A percentile compares a stretch with the other conserved stretches of the same genome.
Conservation (phyloP, 2,888 invertebrate species). For the Diloba caeruleocephala region DNA sequence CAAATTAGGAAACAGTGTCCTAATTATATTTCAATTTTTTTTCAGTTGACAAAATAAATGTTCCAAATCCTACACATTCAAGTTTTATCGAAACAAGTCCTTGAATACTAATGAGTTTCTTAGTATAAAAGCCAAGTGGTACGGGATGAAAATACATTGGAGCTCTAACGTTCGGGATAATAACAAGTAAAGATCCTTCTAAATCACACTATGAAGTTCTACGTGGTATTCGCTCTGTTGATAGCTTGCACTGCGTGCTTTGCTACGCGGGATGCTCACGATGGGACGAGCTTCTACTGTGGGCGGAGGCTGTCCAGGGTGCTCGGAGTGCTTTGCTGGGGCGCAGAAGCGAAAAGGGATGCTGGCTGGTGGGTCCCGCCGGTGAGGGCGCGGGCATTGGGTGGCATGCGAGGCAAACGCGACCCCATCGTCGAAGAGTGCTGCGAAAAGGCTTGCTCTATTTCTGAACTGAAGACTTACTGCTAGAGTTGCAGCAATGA, state of each 20-base stretch:
- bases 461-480: slow-evolving; percentile 40
- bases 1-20: too few species aligned
- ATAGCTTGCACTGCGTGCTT: slow-evolving; percentile 15
- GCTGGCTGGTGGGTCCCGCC: slow-evolving; percentile 31
- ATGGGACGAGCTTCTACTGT: slow-evolving; percentile 26
- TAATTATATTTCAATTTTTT: too few species aligned
- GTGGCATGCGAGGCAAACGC: slow-evolving; percentile 41
- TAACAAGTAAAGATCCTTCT: neutral
- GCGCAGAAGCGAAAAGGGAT: slow-evolving; percentile 29
- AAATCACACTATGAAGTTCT: slow-evolving; percentile 34
- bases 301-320: slow-evolving; percentile 37
- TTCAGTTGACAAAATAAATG: too few species aligned
- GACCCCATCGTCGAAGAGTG: slow-evolving; percentile 47
- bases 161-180: neutral
- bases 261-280: slow-evolving; percentile 5
- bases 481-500: slow-evolving; percentile 10
- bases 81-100: neutral
- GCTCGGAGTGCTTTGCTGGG: slow-evolving; percentile 33
- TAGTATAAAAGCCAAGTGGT: slow-evolving; percentile 20
- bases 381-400: slow-evolving; percentile 9
- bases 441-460: slow-evolving; percentile 42
- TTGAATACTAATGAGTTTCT: slow-evolving; percentile 32
- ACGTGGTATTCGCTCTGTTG: slow-evolving; percentile 16
- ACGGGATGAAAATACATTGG: slow-evolving; percentile 16
- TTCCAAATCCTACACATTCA: slow-evolving; percentile 9